phyloP scores from a whole-genome alignment of 2,888 invertebrate genomes.

The Uloborus plumipes region DNA sequence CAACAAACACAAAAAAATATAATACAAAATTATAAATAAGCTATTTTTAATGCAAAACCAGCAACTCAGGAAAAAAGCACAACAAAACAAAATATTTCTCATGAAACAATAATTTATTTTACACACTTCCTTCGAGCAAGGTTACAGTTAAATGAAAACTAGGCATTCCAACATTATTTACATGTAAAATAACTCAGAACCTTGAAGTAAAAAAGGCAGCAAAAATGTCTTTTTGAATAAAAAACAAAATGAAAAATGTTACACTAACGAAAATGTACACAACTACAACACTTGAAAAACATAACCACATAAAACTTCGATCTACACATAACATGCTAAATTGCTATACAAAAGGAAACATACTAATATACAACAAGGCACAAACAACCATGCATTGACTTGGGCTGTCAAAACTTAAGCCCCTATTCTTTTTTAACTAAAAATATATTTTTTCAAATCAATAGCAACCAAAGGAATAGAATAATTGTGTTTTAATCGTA shows the following conservation, averaged over 20 bases:
- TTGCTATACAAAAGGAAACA: neutral
- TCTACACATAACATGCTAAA: constrained; percentile 3
- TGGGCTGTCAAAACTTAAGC: neutral
- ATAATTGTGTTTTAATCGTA: neutral
- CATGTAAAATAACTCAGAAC: constrained; percentile 19
- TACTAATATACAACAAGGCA: constrained; percentile 6
- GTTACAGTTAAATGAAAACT: constrained; percentile 48
- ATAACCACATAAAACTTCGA: neutral
- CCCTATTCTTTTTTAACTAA: neutral
- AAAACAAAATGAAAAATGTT: constrained; percentile 26
- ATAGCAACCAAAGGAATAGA: neutral
- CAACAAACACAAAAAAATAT: too few relatives aligned
- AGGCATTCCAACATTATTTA: constrained; percentile 42
- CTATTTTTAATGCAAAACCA: too few relatives aligned
- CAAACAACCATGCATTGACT: constrained; percentile 3
- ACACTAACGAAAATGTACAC: constrained; percentile 11
- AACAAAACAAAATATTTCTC: constrained; percentile 23
- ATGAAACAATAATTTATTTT: constrained; percentile 51
- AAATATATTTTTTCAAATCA: neutral
- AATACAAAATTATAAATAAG: too few relatives aligned
- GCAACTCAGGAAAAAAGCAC: constrained; percentile 16
- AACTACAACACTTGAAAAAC: constrained; percentile 11
- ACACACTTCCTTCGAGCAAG: constrained; percentile 13
- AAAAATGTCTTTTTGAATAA: neutral
- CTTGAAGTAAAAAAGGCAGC: constrained; percentile 7